Evolutionary conservation across 2,113 vertebrate genomes (phyloP).

Genomic region (Gnathonemus longibarbis): DNA sequence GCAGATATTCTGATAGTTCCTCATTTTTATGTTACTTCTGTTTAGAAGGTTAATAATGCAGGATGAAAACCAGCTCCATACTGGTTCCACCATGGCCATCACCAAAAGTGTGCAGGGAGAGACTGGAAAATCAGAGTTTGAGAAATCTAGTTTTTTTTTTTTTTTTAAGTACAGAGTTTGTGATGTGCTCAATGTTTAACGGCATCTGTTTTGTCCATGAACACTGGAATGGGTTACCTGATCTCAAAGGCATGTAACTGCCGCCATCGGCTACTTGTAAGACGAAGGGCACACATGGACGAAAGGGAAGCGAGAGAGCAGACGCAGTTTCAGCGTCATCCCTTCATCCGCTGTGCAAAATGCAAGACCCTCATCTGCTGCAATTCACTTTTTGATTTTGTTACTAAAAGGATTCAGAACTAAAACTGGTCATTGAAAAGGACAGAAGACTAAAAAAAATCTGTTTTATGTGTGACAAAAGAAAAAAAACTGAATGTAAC

Average conservation of each 20-base stretch:
- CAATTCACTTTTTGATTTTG: neutral
- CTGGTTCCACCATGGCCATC: neutral
- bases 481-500: neutral
- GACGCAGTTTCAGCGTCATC: neutral
- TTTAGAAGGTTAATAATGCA: neutral
- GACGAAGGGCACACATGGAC: neutral
- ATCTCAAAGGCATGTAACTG: slow-evolving; percentile 14
- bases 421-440: neutral
- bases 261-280: neutral
- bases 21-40: neutral
- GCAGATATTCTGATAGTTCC: neutral
- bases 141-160: neutral
- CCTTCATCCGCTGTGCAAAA: neutral
- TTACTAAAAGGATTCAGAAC: neutral
- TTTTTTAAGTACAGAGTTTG: neutral
- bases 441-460: neutral
- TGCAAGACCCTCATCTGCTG: neutral
- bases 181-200: neutral
- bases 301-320: neutral
- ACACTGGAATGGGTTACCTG: slow-evolving; percentile 18
- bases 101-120: neutral
- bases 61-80: neutral
- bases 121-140: neutral
- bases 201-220: slow-evolving; percentile 9
- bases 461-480: neutral